Conservation (phyloP, 2,113 vertebrate genomes). For the Charina bottae region DNA sequence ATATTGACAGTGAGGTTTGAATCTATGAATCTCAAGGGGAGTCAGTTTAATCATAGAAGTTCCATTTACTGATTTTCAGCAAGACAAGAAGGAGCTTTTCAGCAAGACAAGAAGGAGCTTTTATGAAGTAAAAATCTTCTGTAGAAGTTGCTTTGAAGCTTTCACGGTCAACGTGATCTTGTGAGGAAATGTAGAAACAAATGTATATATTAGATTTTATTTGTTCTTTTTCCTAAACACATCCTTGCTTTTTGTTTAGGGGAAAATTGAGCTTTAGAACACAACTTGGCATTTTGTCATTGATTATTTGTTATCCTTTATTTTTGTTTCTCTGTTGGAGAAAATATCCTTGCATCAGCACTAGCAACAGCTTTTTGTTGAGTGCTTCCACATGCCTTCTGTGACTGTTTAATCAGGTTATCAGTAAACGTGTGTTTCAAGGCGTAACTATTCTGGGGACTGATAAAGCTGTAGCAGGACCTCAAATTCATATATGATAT, state of each 20-base stretch:
- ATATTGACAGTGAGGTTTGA: background rate
- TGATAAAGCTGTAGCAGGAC: background rate
- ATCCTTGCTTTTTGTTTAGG: slow-evolving; percentile 28
- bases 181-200: background rate
- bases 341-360: slow-evolving; percentile 42
- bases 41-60: background rate
- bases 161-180: rapidly evolving
- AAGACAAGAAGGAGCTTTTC: too few species aligned
- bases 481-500: background rate
- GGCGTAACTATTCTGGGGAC: background rate
- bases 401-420: background rate
- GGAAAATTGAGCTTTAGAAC: background rate
- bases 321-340: background rate
- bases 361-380: background rate
- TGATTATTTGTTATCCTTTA: too few species aligned
- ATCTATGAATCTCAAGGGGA: background rate
- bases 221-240: too few species aligned
- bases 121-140: background rate
- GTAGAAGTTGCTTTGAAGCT: too few species aligned
- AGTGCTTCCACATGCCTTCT: background rate
- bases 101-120: background rate
- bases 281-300: too few species aligned
- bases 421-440: background rate
- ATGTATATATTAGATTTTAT: background rate
- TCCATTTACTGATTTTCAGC: too few species aligned